Conservation (phyloP, 2,888 invertebrate genomes). For the Mactromeris polynyma region DNA sequence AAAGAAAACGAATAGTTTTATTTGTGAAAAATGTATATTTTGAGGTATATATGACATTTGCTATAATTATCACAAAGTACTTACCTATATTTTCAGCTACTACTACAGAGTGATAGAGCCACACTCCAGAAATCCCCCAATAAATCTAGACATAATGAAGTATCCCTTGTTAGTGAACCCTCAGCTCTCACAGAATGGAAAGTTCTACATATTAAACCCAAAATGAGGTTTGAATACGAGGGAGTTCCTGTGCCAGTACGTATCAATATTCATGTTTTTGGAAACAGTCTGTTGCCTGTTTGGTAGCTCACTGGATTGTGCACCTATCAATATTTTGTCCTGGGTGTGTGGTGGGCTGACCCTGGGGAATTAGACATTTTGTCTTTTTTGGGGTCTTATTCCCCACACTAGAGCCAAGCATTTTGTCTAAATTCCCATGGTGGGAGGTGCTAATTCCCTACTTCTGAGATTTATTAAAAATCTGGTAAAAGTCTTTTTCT, state of each 20-base stretch:
- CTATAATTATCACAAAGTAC: neutral
- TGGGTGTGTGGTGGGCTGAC: no score
- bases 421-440: no score
- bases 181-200: constrained; percentile 84
- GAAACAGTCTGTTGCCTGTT: neutral
- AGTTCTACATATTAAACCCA: constrained; percentile 83
- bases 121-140: constrained; percentile 82
- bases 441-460: no score
- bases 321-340: no score
- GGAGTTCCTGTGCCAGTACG: constrained; percentile 84
- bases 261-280: neutral
- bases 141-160: constrained; percentile 85
- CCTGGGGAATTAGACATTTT: no score
- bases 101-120: constrained; percentile 82
- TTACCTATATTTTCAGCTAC: constrained; percentile 78
- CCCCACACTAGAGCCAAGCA: no score
- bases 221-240: constrained; percentile 85
- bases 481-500: no score
- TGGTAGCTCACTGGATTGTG: no score
- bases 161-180: constrained; percentile 79
- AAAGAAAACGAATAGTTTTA: no score
- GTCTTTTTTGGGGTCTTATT: no score
- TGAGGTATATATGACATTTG: neutral
- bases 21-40: no score
- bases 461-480: no score